A percentile compares a stretch with the other conserved stretches of the same genome.
Evolutionary conservation across 2,113 vertebrate species (phyloP).

Genomic region (Aleadryas rufinucha): DNA sequence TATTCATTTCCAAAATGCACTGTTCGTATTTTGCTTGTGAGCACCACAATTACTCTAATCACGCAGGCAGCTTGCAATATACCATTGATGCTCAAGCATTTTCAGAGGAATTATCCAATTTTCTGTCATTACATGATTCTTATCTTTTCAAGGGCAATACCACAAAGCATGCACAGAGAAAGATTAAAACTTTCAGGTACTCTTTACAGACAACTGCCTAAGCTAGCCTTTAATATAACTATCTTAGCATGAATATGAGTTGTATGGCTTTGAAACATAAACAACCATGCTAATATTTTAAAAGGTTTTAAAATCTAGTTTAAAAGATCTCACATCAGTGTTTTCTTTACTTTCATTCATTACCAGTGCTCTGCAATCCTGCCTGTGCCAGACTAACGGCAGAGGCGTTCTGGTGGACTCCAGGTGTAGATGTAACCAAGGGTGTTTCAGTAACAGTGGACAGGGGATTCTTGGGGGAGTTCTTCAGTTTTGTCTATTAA

Average conservation of each 20-base stretch:
- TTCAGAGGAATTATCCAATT: constrained; percentile 65
- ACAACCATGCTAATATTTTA: not conserved
- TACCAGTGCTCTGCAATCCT: constrained; percentile 1
- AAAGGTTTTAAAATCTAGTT: not conserved
- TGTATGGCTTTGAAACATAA: constrained; percentile 59
- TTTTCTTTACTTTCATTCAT: not conserved
- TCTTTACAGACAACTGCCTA: constrained; percentile 85
- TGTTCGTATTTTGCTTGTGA: constrained; percentile 63
- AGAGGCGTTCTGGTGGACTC: not conserved
- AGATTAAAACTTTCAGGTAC: constrained; percentile 80
- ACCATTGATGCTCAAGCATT: constrained; percentile 58
- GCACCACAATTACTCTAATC: constrained; percentile 65
- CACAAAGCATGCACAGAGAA: constrained; percentile 94
- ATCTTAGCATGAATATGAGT: constrained; percentile 98
- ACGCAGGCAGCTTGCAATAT: constrained; percentile 62
- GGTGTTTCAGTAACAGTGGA: not conserved
- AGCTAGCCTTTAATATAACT: constrained; percentile 85
- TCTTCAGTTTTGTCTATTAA: not conserved
- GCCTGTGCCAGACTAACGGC: not conserved
- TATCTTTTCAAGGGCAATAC: constrained; percentile 91
- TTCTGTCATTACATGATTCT: constrained; percentile 80
- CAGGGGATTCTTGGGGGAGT: not conserved
- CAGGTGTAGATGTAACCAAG: constrained; percentile 38
- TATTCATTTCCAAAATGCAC: constrained; percentile 68
- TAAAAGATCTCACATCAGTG: not conserved